Base-by-base conservation (phyloP, 2,888 invertebrate genomes). In the Bombylius major region DNA sequence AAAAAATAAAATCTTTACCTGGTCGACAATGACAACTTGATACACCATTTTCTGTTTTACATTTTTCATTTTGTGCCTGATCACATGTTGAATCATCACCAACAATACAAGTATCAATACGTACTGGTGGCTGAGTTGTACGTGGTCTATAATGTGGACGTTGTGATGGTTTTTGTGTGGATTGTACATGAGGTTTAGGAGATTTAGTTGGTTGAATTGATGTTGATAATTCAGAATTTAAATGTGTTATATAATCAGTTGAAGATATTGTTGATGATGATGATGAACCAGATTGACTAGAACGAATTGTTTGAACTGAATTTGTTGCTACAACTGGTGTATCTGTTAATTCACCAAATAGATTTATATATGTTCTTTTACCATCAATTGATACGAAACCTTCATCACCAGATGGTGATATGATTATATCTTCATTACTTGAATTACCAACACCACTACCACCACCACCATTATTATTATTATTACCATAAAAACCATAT, bases 61-160 rank as follows among this genome's bases (percentile, higher is more conserved):
- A 94, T 53, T 84, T 84, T 69, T 94, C 94, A 66, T 90, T 87
- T 68, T 92, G 89, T 1, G 89, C 86, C 55, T 83, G 82, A 66
- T 93, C 92, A 64, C 94, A 94, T 0, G 94, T 93, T 1, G 89
- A 86, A 64, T 91, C 89, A 64, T 94, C 93, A 0, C 93, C 94
- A 0, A 94, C 93, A 31, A 94, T 93, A 65, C 94, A 94, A 0
- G 94, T 94, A 69, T 94, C 94, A 59, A 94, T 94, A 63, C 93
- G 63, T 67, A 75, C 74, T 0, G 74, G 74, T 11, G 73, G 72
- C 53, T 69, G 73, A 5, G 72, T 72, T 4, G 71, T 67, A 50
- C 71, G 65, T 33, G 69, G 69, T 31, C 72, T 64, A 56, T 60
- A 89, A 81, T 70, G 86, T 79, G 84, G 82, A 59, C 83, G 75